phyloP scores from a whole-genome alignment of 2,113 vertebrate genomes.

The Delphinus delphis region DNA sequence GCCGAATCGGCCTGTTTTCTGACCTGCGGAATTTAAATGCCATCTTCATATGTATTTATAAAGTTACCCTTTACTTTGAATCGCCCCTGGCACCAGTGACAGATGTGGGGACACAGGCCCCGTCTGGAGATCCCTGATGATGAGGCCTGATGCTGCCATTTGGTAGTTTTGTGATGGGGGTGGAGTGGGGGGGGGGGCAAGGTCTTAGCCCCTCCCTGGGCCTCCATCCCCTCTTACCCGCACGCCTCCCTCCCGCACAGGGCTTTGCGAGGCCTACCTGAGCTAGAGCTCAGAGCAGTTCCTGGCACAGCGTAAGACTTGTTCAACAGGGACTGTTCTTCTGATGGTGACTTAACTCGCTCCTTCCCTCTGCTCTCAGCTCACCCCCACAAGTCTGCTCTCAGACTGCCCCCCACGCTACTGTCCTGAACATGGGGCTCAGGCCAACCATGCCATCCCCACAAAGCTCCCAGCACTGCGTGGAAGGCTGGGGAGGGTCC shows the following conservation, averaged over 20 bases:
- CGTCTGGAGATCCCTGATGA: not conserved
- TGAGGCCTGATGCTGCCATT: not conserved
- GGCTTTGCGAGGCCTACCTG: not conserved
- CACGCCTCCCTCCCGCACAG: not conserved
- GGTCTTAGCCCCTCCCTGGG: not conserved
- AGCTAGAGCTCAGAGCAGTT: not conserved
- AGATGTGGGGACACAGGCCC: not conserved
- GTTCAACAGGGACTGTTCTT: not conserved
- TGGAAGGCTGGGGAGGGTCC: not conserved
- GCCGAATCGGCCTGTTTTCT: conserved; percentile 68
- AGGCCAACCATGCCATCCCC: not conserved
- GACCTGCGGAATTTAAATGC: conserved; percentile 66
- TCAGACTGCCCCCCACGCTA: not conserved
- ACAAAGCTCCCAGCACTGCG: not conserved
- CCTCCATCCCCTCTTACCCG: not conserved
- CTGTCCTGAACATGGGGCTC: not conserved
- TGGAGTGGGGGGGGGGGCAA: not conserved
- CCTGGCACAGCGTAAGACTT: not conserved
- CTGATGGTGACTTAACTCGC: not conserved
- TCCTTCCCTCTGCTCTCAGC: not conserved
- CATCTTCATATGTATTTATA: conserved; percentile 65
- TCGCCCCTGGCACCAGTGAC: not conserved
- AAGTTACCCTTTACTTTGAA: conserved; percentile 50
- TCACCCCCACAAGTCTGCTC: not conserved
- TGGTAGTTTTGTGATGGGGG: not conserved